phyloP scores from a whole-genome alignment of 2,797 vertebrate species.

The Parauchenoglanis ngamensis region DNA sequence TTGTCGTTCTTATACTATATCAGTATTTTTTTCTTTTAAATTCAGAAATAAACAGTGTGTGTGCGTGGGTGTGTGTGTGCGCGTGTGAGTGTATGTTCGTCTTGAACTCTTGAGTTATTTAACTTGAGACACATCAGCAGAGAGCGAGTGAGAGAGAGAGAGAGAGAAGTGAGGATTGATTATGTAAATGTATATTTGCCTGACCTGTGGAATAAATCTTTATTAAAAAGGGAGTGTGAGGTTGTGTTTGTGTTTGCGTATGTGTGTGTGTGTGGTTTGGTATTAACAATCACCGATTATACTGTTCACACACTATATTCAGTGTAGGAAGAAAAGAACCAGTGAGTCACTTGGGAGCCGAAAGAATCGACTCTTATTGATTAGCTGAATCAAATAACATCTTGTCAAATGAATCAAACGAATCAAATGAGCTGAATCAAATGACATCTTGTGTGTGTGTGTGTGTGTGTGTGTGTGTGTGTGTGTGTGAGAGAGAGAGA shows the following conservation, averaged over 20 bases:
- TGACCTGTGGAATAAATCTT: slow-evolving; percentile 83
- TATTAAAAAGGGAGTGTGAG: slow-evolving; percentile 67
- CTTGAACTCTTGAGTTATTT: slow-evolving; percentile 88
- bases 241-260: slow-evolving; percentile 9
- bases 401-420: neutral
- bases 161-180: slow-evolving; percentile 73
- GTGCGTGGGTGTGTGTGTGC: slow-evolving; percentile 48
- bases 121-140: slow-evolving; percentile 71
- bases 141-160: slow-evolving; percentile 59
- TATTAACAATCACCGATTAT: neutral
- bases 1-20: slow-evolving; percentile 64
- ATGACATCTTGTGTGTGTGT: neutral
- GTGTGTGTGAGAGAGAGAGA: too few relatives aligned
- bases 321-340: neutral
- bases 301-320: neutral
- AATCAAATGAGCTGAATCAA: too few relatives aligned
- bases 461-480: neutral
- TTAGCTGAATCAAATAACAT: neutral
- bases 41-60: slow-evolving; percentile 60
- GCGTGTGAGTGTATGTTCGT: slow-evolving; percentile 64
- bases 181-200: slow-evolving; percentile 92
- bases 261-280: slow-evolving; percentile 6
- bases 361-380: neutral
- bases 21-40: slow-evolving; percentile 72
- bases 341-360: neutral